phyloP scores from a whole-genome alignment of 2,113 vertebrate genomes.

The Phainopepla nitens region DNA sequence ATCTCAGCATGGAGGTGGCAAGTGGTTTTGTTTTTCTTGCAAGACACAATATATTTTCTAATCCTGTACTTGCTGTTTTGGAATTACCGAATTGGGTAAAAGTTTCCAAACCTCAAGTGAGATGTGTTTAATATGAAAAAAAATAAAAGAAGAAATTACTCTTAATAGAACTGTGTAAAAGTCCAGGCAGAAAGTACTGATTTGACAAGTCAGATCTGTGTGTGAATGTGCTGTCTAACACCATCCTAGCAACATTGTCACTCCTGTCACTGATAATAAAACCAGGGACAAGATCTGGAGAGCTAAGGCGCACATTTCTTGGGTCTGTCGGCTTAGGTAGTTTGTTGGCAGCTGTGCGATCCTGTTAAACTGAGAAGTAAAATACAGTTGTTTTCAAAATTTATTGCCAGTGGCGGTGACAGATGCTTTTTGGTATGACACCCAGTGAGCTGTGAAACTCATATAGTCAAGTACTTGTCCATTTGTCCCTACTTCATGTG shows the following conservation, averaged over 20 bases:
- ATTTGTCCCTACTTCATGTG: slow-evolving; percentile 23
- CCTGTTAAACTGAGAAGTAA: slow-evolving; percentile 22
- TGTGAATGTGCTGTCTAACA: slow-evolving; percentile 42
- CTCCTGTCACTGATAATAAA: slow-evolving; percentile 39
- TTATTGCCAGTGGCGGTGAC: slow-evolving; percentile 8
- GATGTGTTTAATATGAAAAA: neutral
- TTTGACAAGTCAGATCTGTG: neutral
- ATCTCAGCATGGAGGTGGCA: neutral
- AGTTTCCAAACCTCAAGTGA: neutral
- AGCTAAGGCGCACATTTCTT: neutral
- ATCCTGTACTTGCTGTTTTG: neutral
- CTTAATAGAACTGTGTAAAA: neutral
- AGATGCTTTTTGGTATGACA: slow-evolving; percentile 56
- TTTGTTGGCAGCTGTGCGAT: neutral
- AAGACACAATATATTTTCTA: neutral
- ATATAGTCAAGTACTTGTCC: slow-evolving; percentile 35
- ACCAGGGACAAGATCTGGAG: neutral
- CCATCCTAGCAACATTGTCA: neutral
- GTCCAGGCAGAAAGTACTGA: neutral
- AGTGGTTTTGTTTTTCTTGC: neutral
- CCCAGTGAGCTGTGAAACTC: slow-evolving; percentile 42
- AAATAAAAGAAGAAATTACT: neutral
- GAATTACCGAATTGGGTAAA: neutral
- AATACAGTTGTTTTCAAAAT: slow-evolving; percentile 33
- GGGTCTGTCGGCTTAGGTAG: neutral